These are phyloP conservation scores for Diarsia brunnea DNA, from an alignment of 2,888 invertebrate genomes.

Conservation along the genomic window DNA sequence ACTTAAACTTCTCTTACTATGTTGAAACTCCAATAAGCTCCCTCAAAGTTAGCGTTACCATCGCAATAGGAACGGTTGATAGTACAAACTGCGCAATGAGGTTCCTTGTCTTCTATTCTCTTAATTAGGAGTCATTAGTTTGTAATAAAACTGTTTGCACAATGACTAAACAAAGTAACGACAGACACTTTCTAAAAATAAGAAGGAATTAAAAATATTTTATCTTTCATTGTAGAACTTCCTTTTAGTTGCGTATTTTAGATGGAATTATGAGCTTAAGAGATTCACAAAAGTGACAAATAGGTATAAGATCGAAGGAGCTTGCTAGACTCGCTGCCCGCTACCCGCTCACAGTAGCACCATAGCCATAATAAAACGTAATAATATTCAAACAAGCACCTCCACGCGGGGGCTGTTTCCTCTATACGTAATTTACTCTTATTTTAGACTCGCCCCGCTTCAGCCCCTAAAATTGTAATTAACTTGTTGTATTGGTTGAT, in stretches of 20 bases:
- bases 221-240: neutral
- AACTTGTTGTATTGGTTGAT: constrained; percentile 53
- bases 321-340: neutral
- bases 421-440: constrained; percentile 40
- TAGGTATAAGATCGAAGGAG: neutral
- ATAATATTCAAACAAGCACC: constrained; percentile 43
- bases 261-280: no score
- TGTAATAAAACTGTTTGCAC: neutral
- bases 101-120: neutral
- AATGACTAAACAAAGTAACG: neutral
- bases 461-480: constrained; percentile 57
- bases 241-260: no score
- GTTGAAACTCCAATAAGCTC: neutral
- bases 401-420: constrained; percentile 23
- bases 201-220: neutral
- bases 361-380: constrained; percentile 22
- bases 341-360: constrained; percentile 5
- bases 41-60: neutral
- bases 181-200: neutral
- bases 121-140: neutral
- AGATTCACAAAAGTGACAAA: no score
- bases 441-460: constrained; percentile 12
- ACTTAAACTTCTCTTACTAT: neutral
- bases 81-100: neutral
- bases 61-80: neutral